Base-by-base conservation (phyloP, 2,888 invertebrate genomes). In the Pollenia amentaria region DNA sequence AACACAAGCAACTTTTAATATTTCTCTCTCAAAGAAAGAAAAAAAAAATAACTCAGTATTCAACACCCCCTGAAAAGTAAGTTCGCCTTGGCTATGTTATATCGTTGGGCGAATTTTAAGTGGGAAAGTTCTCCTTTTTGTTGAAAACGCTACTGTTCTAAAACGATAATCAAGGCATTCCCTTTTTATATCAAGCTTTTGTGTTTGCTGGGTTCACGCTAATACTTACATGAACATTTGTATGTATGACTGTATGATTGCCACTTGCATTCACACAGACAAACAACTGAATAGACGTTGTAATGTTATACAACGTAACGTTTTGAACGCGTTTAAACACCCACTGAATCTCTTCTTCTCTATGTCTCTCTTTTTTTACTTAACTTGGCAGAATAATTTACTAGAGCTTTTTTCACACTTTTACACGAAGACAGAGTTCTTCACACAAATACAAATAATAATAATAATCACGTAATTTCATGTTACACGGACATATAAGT, bases 381-480 rank as follows among this genome's bases (percentile, higher is more conserved):
- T 29, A 0, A 29, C 1, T 67, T 18, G 9, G 6, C 10, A 14
- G 12, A 29, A 29, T 29, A 29, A 29, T 29, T 29, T 29, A 29
- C 29, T 6, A 29, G 29, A 29, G 29, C 29, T 29, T 29, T 29
- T 29, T 12, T 18, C 21, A 46, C 4, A 44, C 38, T 44, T 18
- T 14, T n/a, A 10, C 12, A 21, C 8, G 18, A 8, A 42, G 40
- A 8, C 51, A 46, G 18, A 64, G 10, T 62, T 46, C 12, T 21
- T 44, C 62, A 57, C 53, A 29, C 29, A 29, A 29, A 29, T 29
- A 29, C 29, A 60, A 21, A 57, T 64, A 73, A 46, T 57, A 53
- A 62, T 73, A 51, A 55, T 83, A 80, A 77, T 67, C 64, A 78
- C 77, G 75, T 84, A 55, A 78, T 78, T 64, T 81, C 70, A 72